Evolutionary conservation across 2,888 invertebrate species (phyloP).

Genomic region (Caradrina kadenii): DNA sequence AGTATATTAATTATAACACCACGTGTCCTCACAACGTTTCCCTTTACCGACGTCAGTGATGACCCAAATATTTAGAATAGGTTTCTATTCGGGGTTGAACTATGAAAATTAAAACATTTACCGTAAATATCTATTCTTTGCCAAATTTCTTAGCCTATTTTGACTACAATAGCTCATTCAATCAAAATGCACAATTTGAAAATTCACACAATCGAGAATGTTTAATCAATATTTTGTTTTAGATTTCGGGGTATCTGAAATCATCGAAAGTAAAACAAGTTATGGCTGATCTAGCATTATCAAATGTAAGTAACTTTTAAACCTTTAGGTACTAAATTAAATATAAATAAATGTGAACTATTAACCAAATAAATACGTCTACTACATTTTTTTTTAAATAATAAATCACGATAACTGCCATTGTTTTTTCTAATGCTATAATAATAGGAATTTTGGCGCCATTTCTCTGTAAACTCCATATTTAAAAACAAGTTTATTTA

Average conservation of each 20-base stretch:
- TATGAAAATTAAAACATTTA: background rate
- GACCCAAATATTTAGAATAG: too few relatives aligned
- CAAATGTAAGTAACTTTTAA: constrained; percentile 90
- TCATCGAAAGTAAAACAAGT: constrained; percentile 97
- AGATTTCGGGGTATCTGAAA: constrained; percentile 94
- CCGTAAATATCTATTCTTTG: background rate
- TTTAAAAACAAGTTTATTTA: constrained; percentile 15
- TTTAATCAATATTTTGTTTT: constrained; percentile 48
- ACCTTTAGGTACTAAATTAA: background rate
- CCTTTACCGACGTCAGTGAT: too few relatives aligned
- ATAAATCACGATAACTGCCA: too few relatives aligned
- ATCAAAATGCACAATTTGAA: background rate
- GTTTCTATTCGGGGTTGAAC: background rate
- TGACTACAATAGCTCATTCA: background rate
- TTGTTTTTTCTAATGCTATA: too few relatives aligned
- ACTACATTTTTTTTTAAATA: too few relatives aligned
- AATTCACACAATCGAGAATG: background rate
- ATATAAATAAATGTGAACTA: too few relatives aligned
- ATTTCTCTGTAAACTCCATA: background rate
- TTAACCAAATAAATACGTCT: too few relatives aligned
- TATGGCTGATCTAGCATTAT: constrained; percentile 97
- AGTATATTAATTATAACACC: too few relatives aligned
- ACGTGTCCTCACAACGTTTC: too few relatives aligned
- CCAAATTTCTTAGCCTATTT: too few relatives aligned
- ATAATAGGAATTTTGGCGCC: background rate